Evolutionary conservation across 23 tunicate genomes (phyloP), one percentile per base, ranked within the genome.

Genomic region (Styela plicata): DNA sequence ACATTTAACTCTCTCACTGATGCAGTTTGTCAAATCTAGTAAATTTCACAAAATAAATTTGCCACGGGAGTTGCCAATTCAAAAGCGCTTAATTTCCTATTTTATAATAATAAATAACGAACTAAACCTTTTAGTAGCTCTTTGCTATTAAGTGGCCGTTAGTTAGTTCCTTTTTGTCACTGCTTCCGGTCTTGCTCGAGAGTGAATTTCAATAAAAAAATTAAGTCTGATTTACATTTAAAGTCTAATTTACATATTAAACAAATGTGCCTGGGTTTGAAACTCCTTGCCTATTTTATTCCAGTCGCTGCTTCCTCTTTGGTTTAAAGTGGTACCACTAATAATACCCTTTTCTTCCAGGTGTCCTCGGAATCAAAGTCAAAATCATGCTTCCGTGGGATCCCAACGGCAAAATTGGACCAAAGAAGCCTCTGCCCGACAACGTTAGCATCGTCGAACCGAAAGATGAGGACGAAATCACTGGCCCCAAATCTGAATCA

Each of bases 331-430:
- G 19, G 24, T 10, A 74, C 23, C 16, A 31, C 17, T 26, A 21
- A n/a, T n/a, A n/a, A n/a, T n/a, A n/a, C n/a, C n/a, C n/a, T 2
- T 2, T 70, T 16, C 52, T 28, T 57, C 24, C 37, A 91, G 97
- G 98, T 74, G 98, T 94, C 34, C 73, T 94, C 22, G 95, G 95
- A 27, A 83, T 89, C 86, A 94, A 89, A 69, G 94, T 89, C 52
- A 94, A 94, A 61, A 94, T 94, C 33, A 94, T 94, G 98, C 82
- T 94, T 18, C 98, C 98, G 2, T 86, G 88, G 89, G 98, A 94
- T 61, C 98, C 98, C 33, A 83, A 79, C 52, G 98, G 98, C 33
- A 94, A 94, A 70, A 89, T 89, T 34, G 98, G 98, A 35, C 98
- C 98, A 35, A 94, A 94, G 91, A 89, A 86, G 80, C 98, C 98